Evolutionary conservation across 1,140 invertebrate species (phyloP).

Genomic region (Cyclina sinensis): DNA sequence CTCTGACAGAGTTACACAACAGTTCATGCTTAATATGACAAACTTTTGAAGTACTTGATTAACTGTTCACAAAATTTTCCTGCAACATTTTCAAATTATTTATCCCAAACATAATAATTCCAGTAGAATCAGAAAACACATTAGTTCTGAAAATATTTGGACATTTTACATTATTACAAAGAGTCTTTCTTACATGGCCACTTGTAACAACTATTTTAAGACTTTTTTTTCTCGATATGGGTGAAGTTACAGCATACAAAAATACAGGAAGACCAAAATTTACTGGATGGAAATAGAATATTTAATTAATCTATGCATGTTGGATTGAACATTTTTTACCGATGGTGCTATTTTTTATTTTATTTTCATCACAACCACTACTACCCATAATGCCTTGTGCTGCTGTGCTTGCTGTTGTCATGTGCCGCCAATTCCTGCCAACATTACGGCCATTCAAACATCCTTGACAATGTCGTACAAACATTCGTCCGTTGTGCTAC

Average conservation of each 20-base stretch:
- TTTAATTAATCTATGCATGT: slow-evolving; percentile 80
- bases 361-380: slow-evolving; percentile 80
- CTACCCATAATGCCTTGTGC: slow-evolving; percentile 85
- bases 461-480: slow-evolving; percentile 81
- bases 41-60: not conserved
- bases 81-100: too few species aligned
- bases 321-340: slow-evolving; percentile 82
- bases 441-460: slow-evolving; percentile 85
- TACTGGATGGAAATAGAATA: slow-evolving; percentile 17
- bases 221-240: slow-evolving; percentile 5
- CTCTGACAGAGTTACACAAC: not conserved
- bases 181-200: slow-evolving; percentile 28
- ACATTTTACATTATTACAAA: slow-evolving; percentile 21
- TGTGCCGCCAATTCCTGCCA: slow-evolving; percentile 86
- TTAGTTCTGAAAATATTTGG: too few species aligned
- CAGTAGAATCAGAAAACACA: too few species aligned
- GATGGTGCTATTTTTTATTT: slow-evolving; percentile 85
- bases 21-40: not conserved
- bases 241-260: slow-evolving; percentile 24
- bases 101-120: too few species aligned
- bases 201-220: slow-evolving; percentile 2
- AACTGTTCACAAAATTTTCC: too few species aligned
- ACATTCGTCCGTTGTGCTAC: slow-evolving; percentile 57
- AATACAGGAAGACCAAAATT: not conserved
- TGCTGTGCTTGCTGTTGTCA: slow-evolving; percentile 87